phyloP scores from a whole-genome alignment of 2,888 invertebrate species.

The Callyntrura sp. region DNA sequence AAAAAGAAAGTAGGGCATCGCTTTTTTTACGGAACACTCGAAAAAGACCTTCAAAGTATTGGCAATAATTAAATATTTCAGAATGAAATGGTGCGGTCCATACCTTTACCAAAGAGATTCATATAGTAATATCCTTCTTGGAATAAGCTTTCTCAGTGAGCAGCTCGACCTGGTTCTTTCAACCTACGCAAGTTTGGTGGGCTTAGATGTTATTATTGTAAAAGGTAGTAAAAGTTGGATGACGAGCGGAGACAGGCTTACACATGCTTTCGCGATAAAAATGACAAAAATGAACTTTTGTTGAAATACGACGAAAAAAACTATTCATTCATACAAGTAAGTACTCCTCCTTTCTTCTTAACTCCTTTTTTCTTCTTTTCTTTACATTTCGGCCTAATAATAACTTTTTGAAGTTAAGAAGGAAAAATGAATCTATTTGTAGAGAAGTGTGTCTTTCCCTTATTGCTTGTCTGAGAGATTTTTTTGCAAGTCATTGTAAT shows the following conservation, averaged over 20 bases:
- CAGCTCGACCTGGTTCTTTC: neutral
- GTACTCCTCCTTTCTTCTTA: constrained; percentile 8
- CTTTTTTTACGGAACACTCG: neutral
- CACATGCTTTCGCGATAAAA: neutral
- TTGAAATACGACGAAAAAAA: constrained; percentile 19
- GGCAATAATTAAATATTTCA: constrained; percentile 5
- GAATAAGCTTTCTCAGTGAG: neutral
- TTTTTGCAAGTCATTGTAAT: neutral
- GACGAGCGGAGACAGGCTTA: neutral
- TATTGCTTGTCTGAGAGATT: constrained; percentile 1
- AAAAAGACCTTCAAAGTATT: constrained; percentile 6
- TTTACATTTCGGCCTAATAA: constrained; percentile 57
- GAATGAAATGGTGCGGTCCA: neutral
- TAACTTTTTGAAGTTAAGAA: constrained; percentile 52
- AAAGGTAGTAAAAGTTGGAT: constrained; percentile 5
- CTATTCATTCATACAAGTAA: constrained; percentile 18
- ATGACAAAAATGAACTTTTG: constrained; percentile 42
- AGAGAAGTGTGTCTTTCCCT: neutral
- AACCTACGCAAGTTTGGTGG: neutral
- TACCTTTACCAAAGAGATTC: neutral
- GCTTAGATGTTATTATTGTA: neutral
- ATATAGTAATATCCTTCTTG: neutral
- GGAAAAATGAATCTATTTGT: neutral
- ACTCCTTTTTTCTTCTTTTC: constrained; percentile 35
- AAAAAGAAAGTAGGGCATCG: neutral